Conservation (phyloP, 2,888 invertebrate species). For the Choristoneura rosaceana region DNA sequence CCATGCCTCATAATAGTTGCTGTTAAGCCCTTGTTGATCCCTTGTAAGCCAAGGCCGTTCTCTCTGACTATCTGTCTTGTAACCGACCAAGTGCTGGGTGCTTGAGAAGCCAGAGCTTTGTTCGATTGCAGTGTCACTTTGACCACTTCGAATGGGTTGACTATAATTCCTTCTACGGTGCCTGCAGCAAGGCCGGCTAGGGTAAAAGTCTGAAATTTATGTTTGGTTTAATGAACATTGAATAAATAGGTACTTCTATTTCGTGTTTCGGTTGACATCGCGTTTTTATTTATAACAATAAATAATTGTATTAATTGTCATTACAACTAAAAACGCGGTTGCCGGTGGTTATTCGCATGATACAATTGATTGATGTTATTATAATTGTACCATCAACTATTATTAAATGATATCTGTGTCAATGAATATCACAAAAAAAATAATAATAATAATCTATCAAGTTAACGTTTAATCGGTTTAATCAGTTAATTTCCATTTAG, state of each 20-base stretch:
- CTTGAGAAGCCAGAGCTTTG: slow-evolving; percentile 84
- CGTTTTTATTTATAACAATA: too few species aligned
- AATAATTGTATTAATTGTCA: too few species aligned
- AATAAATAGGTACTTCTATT: too few species aligned
- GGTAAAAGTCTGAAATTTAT: slow-evolving; percentile 90
- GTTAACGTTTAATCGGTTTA: too few species aligned
- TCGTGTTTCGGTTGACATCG: too few species aligned
- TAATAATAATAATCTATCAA: too few species aligned
- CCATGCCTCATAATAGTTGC: slow-evolving; percentile 96
- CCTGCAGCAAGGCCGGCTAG: slow-evolving; percentile 95
- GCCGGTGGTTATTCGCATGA: too few species aligned
- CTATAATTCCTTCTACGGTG: slow-evolving; percentile 94
- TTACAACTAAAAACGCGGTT: too few species aligned
- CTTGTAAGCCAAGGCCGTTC: slow-evolving; percentile 91
- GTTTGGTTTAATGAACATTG: not conserved
- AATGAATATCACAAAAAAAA: too few species aligned
- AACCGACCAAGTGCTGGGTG: slow-evolving; percentile 92
- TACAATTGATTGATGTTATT: too few species aligned
- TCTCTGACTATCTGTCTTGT: slow-evolving; percentile 91
- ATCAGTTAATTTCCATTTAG: not conserved
- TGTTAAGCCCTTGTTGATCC: slow-evolving; percentile 94
- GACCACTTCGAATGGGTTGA: slow-evolving; percentile 98
- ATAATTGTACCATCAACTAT: too few species aligned
- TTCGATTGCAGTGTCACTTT: slow-evolving; percentile 95
- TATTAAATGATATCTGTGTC: too few species aligned